These are phyloP conservation scores for Dromiciops gliroides DNA, from an alignment of 2,113 vertebrate species.

Conservation along the genomic window DNA sequence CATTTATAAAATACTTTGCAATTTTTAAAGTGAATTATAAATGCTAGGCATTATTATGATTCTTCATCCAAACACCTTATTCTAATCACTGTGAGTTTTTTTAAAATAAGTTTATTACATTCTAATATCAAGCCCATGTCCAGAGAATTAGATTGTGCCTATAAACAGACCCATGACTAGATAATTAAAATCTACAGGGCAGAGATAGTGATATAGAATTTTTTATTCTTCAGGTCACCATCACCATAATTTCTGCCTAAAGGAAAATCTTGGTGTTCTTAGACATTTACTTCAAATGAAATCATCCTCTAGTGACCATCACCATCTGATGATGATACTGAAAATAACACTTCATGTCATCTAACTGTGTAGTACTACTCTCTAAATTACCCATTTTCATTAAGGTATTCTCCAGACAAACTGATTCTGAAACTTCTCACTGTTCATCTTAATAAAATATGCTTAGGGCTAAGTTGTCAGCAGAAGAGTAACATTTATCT, in stretches of 20 bases:
- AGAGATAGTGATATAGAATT: background rate
- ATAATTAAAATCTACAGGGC: background rate
- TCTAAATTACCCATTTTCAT: conserved; percentile 18
- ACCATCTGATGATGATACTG: background rate
- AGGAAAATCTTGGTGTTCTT: background rate
- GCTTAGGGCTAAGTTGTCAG: conserved; percentile 44
- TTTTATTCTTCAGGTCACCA: background rate
- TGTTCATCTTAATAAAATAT: conserved; percentile 46
- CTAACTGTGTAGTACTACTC: conserved; percentile 30
- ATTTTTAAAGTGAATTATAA: background rate
- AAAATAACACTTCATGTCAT: background rate
- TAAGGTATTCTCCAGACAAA: conserved; percentile 60
- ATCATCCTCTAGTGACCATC: conserved; percentile 1
- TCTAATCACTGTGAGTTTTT: background rate
- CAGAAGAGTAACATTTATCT: conserved; percentile 35
- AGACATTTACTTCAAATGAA: conserved; percentile 9
- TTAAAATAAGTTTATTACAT: background rate
- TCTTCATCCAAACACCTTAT: background rate
- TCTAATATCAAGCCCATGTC: background rate
- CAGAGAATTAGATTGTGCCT: background rate
- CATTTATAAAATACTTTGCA: background rate
- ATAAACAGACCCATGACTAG: background rate
- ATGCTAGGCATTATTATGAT: background rate
- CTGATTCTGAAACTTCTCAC: conserved; percentile 61
- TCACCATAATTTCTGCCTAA: background rate